Percentiles rank a stretch among this genome's conserved stretches.
These are phyloP conservation scores for Drosophila auraria DNA, from an alignment of 1,140 invertebrate genomes.

Conservation along the genomic window DNA sequence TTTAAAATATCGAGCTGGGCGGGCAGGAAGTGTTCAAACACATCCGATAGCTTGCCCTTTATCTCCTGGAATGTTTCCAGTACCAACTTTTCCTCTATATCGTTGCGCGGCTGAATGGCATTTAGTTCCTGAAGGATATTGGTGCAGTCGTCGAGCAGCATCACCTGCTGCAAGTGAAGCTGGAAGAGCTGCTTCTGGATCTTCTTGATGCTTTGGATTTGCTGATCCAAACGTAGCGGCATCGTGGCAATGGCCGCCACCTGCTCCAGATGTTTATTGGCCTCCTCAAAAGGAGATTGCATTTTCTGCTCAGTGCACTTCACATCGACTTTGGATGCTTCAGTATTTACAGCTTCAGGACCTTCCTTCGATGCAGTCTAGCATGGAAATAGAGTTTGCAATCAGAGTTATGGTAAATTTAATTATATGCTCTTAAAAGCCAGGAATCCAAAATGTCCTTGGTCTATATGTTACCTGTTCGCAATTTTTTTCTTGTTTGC, in stretches of 20 bases:
- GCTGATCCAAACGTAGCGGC: slow-evolving; percentile 28
- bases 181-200: slow-evolving; percentile 38
- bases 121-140: slow-evolving; percentile 40
- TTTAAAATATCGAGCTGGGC: slow-evolving; percentile 35
- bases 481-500: too few species aligned
- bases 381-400: not conserved
- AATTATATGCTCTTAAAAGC: not conserved
- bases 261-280: slow-evolving; percentile 20
- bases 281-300: not conserved
- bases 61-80: slow-evolving; percentile 26
- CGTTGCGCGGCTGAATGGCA: slow-evolving; percentile 1
- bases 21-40: slow-evolving; percentile 38
- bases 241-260: slow-evolving; percentile 33
- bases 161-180: slow-evolving; percentile 33
- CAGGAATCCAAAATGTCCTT: too few species aligned
- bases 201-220: slow-evolving; percentile 26
- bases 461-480: too few species aligned
- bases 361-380: not conserved
- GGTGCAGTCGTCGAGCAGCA: slow-evolving; percentile 34
- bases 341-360: not conserved
- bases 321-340: not conserved
- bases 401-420: not conserved
- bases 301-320: not conserved
- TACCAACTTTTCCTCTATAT: slow-evolving; percentile 21
- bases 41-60: slow-evolving; percentile 38